These are phyloP conservation scores for Mobula birostris DNA, from an alignment of 2,113 vertebrate genomes.

Conservation along the genomic window DNA sequence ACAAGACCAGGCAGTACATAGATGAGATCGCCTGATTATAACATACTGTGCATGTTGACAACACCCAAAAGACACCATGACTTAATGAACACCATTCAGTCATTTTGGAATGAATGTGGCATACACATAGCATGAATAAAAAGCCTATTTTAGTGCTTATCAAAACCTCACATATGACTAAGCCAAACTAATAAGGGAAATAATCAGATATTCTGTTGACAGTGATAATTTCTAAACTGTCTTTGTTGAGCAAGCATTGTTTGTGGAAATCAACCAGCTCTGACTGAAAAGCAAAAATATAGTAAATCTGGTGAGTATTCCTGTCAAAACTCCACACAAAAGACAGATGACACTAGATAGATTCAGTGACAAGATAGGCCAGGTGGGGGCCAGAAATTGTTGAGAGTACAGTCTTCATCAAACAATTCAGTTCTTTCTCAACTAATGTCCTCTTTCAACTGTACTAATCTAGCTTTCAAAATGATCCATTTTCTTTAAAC, in stretches of 20 bases:
- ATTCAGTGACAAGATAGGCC: not conserved
- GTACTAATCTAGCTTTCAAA: not conserved
- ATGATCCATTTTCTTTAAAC: not conserved
- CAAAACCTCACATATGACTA: not conserved
- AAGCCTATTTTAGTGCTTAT: not conserved
- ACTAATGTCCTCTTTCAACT: not conserved
- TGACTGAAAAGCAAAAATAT: not conserved
- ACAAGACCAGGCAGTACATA: not conserved
- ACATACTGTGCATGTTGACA: not conserved
- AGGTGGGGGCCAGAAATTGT: not conserved
- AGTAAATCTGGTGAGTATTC: not conserved
- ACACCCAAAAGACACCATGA: not conserved
- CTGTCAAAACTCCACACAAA: too few species aligned
- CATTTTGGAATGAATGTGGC: not conserved
- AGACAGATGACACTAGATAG: not conserved
- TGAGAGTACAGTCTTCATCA: not conserved
- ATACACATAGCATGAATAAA: not conserved
- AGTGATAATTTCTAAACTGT: not conserved
- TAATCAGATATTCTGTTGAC: not conserved
- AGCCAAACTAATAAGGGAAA: not conserved
- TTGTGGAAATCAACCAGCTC: not conserved
- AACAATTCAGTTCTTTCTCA: not conserved
- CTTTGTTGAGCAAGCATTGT: not conserved
- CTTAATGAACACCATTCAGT: constrained; percentile 23
- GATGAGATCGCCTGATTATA: not conserved